Evolutionary conservation across 2,797 vertebrate species (phyloP).

Genomic region (Pseudochirops cupreus): DNA sequence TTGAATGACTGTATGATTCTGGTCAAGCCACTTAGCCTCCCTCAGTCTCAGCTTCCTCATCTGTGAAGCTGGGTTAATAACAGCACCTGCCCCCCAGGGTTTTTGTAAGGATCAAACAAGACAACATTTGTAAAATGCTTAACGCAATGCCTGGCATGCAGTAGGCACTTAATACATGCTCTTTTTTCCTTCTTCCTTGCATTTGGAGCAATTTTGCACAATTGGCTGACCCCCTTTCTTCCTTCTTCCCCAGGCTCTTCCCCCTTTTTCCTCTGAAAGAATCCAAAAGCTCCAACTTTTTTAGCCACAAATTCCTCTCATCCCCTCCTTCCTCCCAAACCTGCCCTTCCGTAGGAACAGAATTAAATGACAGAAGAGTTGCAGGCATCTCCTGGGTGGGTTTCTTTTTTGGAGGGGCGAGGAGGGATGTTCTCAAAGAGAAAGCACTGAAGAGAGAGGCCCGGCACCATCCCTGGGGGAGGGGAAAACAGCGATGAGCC

Average conservation of each 20-base stretch:
- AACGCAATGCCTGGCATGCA: not conserved
- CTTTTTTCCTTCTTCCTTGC: not conserved
- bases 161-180: not conserved
- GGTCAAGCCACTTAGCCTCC: not conserved
- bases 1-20: not conserved
- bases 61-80: not conserved
- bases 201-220: not conserved
- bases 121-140: not conserved
- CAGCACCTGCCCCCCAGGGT: not conserved
- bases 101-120: not conserved
- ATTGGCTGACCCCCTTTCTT: not conserved
- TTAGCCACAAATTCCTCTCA: not conserved
- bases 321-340: not conserved
- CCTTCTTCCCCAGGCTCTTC: not conserved
- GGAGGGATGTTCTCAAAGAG: slow-evolving; percentile 67
- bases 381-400: slow-evolving; percentile 1
- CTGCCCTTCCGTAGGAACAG: not conserved
- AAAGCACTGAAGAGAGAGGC: not conserved
- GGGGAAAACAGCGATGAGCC: slow-evolving; percentile 47
- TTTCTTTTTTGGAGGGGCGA: not conserved
- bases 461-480: slow-evolving; percentile 62
- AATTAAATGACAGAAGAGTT: slow-evolving; percentile 30
- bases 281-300: not conserved
- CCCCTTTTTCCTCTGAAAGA: not conserved
- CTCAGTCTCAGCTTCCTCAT: not conserved